Conservation (phyloP, 2,113 vertebrate genomes). For the Brachypteracias leptosomus region DNA sequence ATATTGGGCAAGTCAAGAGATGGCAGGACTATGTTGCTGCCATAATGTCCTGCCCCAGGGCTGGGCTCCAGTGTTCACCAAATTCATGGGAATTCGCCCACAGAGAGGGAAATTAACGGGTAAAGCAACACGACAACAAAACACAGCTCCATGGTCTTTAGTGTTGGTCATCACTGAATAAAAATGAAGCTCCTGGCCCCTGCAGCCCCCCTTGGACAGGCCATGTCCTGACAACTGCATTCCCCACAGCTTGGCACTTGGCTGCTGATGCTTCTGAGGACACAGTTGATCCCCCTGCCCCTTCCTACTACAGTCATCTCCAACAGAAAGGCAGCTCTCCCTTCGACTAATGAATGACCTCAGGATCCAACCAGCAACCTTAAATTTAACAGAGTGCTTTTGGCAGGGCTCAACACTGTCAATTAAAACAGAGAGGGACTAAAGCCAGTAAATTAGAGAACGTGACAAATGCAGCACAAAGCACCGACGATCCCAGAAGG, state of each 20-base stretch:
- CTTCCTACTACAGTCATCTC: neutral
- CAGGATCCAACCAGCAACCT: neutral
- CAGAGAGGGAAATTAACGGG: neutral
- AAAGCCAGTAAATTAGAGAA: slow-evolving; percentile 48
- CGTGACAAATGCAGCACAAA: slow-evolving; percentile 58
- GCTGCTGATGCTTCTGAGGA: neutral
- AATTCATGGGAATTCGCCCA: neutral
- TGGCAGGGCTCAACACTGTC: neutral
- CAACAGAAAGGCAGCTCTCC: neutral
- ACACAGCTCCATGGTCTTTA: neutral
- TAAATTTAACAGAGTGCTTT: neutral
- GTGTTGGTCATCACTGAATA: neutral
- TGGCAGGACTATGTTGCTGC: neutral
- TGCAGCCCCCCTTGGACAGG: neutral
- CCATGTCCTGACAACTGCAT: neutral
- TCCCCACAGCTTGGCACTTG: accelerated
- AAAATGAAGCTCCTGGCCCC: neutral
- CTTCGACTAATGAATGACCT: neutral
- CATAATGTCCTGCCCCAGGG: neutral
- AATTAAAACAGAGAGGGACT: slow-evolving; percentile 31
- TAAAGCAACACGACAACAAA: neutral
- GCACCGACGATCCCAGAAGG: slow-evolving; percentile 46
- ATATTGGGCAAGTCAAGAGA: neutral
- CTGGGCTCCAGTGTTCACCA: neutral
- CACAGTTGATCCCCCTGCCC: neutral